phyloP scores from a whole-genome alignment of 2,888 invertebrate species.

The Dryobota labecula region DNA sequence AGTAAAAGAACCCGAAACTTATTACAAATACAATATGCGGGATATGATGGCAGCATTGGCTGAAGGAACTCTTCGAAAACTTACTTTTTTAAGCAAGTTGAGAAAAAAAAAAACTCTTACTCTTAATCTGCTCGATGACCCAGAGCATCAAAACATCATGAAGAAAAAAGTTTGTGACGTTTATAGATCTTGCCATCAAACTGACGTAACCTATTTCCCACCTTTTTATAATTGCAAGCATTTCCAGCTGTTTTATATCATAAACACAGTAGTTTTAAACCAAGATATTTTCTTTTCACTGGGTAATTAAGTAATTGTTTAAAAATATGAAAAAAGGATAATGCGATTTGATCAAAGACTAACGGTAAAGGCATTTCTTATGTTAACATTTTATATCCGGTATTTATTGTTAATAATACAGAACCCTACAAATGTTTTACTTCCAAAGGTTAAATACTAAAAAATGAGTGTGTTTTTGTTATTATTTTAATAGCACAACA shows the following conservation, averaged over 20 bases:
- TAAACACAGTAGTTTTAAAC: background rate
- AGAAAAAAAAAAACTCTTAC: constrained; percentile 54
- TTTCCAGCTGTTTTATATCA: background rate
- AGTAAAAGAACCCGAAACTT: constrained; percentile 67
- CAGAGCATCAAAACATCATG: constrained; percentile 63
- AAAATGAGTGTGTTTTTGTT: too few species aligned
- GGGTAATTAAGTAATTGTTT: background rate
- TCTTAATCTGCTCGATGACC: constrained; percentile 60
- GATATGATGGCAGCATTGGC: constrained; percentile 56
- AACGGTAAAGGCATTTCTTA: background rate
- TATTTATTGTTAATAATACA: background rate
- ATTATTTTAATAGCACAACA: background rate
- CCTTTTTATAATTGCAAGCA: too few species aligned
- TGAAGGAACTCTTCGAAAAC: background rate
- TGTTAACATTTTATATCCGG: background rate
- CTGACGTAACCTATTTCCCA: constrained; percentile 26
- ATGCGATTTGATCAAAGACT: background rate
- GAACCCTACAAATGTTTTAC: background rate
- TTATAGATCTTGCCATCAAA: constrained; percentile 32
- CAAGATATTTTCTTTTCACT: background rate
- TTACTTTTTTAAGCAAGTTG: constrained; percentile 45
- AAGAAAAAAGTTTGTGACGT: constrained; percentile 51
- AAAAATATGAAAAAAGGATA: background rate
- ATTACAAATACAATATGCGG: constrained; percentile 52
- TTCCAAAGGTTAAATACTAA: background rate